Conservation (phyloP, 2,113 vertebrate genomes). For the Phocoena sinus region DNA sequence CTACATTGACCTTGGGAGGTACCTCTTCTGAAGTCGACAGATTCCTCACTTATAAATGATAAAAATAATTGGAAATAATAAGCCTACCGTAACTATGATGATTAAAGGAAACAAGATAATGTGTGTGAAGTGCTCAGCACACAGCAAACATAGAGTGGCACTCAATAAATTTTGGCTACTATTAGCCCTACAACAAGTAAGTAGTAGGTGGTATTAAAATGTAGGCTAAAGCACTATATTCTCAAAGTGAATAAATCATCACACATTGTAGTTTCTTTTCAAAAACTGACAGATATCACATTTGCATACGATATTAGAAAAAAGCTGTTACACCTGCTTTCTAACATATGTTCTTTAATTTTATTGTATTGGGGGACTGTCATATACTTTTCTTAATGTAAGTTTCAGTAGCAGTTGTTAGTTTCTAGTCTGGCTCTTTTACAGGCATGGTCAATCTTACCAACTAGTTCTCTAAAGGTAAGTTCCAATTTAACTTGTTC, state of each 20-base stretch:
- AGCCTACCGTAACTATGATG: neutral
- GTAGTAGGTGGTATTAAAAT: neutral
- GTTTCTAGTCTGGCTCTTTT: neutral
- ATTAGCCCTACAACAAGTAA: neutral
- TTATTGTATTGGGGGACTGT: neutral
- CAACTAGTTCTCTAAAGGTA: conserved; percentile 91
- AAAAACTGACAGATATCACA: neutral
- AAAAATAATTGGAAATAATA: neutral
- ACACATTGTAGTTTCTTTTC: neutral
- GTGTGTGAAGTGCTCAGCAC: neutral
- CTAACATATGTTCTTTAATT: neutral
- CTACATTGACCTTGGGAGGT: neutral
- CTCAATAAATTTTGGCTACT: neutral
- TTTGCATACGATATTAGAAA: neutral
- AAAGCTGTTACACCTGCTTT: neutral
- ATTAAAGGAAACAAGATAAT: neutral
- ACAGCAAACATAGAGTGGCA: neutral
- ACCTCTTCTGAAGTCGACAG: neutral
- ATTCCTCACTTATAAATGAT: neutral
- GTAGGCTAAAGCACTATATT: neutral
- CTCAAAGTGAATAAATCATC: neutral
- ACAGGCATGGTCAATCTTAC: conserved; percentile 75
- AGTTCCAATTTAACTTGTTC: conserved; percentile 96
- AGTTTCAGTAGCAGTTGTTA: neutral
- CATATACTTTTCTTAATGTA: neutral